These are phyloP conservation scores for Hydrophis major DNA, from an alignment of 2,797 vertebrate genomes.

Conservation along the genomic window DNA sequence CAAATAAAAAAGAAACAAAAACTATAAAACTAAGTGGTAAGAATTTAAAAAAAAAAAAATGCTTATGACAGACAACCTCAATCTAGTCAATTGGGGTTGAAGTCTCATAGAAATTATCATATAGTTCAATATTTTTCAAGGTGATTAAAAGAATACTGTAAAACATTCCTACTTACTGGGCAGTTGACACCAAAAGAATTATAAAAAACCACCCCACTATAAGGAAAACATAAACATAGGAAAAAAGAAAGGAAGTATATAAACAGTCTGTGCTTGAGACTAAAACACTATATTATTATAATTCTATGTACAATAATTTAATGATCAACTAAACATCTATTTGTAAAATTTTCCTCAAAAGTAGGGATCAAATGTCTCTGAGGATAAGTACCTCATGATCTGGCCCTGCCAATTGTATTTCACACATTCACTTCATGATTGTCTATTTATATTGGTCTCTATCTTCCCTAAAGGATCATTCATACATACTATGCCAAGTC, in stretches of 20 bases:
- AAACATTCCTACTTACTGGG: background rate
- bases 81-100: background rate
- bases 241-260: background rate
- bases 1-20: background rate
- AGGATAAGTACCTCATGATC: background rate
- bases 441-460: background rate
- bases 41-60: background rate
- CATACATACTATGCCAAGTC: background rate
- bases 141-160: background rate
- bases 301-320: background rate
- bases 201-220: background rate
- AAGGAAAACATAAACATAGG: background rate
- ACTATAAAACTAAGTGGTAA: background rate
- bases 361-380: background rate
- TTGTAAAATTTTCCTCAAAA: background rate
- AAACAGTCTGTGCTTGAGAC: background rate
- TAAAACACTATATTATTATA: background rate
- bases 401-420: background rate
- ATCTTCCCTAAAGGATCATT: background rate
- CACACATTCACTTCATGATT: background rate
- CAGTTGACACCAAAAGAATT: background rate
- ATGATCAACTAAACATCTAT: background rate
- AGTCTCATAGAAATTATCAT: background rate
- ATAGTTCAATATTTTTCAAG: background rate
- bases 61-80: background rate